These are phyloP conservation scores for Chrysaora quinquecirrha DNA, from an alignment of 30 jellyfish, hydroid and myxozoan genomes.

Conservation along the genomic window DNA sequence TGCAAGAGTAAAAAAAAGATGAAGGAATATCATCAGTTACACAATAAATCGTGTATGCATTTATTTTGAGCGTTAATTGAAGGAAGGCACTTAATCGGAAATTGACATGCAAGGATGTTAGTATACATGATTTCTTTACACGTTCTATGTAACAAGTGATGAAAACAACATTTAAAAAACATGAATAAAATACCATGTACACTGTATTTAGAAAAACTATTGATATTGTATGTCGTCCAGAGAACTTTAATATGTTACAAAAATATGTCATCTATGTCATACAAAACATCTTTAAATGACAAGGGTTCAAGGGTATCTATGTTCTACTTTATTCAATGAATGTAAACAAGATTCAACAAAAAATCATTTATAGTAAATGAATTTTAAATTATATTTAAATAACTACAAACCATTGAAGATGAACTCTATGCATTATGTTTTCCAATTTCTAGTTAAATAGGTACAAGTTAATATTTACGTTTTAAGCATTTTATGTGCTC, in stretches of 20 bases:
- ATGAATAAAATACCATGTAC: too few species aligned
- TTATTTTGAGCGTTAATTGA: too few species aligned
- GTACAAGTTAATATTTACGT: not conserved
- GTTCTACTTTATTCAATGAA: not conserved
- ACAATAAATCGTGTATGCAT: not conserved
- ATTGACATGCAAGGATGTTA: not conserved
- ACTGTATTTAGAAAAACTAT: not conserved
- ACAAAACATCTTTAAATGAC: not conserved
- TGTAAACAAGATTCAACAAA: too few species aligned
- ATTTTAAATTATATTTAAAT: too few species aligned
- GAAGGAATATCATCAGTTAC: not conserved
- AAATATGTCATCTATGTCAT: too few species aligned
- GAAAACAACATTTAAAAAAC: not conserved
- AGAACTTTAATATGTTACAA: not conserved
- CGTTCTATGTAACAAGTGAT: not conserved
- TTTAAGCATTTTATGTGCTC: not conserved
- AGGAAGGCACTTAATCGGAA: not conserved
- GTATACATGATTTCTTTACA: too few species aligned
- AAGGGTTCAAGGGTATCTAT: not conserved
- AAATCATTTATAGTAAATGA: too few species aligned
- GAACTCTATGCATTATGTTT: too few species aligned
- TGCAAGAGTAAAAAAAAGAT: not conserved
- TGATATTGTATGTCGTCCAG: not conserved
- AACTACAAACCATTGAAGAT: too few species aligned
- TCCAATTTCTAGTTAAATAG: too few species aligned